These are phyloP conservation scores for Zenarchopterus dispar DNA, from an alignment of 2,797 vertebrate genomes.

Conservation along the genomic window DNA sequence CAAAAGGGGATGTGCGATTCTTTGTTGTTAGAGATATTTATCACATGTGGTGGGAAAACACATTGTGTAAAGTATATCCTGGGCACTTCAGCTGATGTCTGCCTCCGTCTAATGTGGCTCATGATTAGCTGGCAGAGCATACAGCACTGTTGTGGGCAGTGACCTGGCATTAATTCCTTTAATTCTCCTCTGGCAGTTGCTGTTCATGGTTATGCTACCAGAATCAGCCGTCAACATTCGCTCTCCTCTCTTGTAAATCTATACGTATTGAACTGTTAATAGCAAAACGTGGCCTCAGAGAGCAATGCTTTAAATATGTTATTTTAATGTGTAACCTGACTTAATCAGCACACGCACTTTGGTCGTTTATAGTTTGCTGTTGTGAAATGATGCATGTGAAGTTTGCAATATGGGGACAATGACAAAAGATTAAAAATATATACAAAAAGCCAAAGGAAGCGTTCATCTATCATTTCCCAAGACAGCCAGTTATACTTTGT, in stretches of 20 bases:
- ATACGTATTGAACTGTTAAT: conserved; percentile 2
- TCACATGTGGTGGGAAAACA: not conserved
- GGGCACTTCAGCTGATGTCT: conserved; percentile 12
- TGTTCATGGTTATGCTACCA: conserved; percentile 35
- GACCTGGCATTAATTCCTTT: conserved; percentile 71
- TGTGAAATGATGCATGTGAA: not conserved
- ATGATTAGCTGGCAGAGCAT: conserved; percentile 57
- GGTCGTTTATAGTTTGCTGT: not conserved
- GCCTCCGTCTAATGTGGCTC: conserved; percentile 26
- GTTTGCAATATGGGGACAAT: not conserved
- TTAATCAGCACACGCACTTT: not conserved
- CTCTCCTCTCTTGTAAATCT: conserved; percentile 5
- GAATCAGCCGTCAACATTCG: conserved; percentile 22
- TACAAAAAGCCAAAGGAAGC: conserved; percentile 26
- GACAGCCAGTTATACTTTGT: conserved; percentile 25
- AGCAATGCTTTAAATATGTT: not conserved
- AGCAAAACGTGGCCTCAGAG: conserved; percentile 8
- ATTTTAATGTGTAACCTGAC: conserved; percentile 1
- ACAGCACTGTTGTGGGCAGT: conserved; percentile 44
- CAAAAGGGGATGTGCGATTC: not conserved
- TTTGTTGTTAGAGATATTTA: not conserved
- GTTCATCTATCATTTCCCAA: conserved; percentile 23
- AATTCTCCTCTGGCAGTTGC: conserved; percentile 20
- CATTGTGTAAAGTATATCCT: not conserved
- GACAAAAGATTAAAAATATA: not conserved